Conservation (phyloP, 1,140 invertebrate genomes). For the Drosophila pachea region DNA sequence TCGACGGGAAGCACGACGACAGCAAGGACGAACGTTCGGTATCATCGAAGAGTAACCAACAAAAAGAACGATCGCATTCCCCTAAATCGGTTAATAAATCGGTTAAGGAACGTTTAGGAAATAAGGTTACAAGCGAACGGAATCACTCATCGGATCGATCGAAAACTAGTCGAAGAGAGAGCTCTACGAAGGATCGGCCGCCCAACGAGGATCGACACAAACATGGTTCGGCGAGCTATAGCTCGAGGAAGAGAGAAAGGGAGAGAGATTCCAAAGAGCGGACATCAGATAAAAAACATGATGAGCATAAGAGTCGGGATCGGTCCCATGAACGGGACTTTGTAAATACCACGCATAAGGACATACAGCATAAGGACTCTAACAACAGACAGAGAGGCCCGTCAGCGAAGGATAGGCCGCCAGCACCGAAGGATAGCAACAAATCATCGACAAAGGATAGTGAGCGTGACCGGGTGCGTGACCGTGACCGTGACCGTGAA, state of each 20-base stretch:
- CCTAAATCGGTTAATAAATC: constrained; percentile 81
- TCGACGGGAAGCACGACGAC: constrained; percentile 80
- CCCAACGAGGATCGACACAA: constrained; percentile 29
- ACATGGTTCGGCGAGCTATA: constrained; percentile 23
- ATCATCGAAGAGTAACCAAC: constrained; percentile 73
- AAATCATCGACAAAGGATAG: constrained; percentile 28
- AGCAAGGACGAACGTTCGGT: constrained; percentile 79
- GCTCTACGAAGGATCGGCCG: constrained; percentile 4
- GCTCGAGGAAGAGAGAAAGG: constrained; percentile 42
- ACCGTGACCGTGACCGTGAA: no score
- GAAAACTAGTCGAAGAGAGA: constrained; percentile 14
- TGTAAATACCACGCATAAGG: constrained; percentile 11
- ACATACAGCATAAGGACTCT: constrained; percentile 15
- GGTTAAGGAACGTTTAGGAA: constrained; percentile 85
- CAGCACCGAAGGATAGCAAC: constrained; percentile 19
- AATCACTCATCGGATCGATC: constrained; percentile 45
- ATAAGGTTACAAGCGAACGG: constrained; percentile 45
- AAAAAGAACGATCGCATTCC: constrained; percentile 75
- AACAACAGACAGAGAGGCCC: constrained; percentile 33
- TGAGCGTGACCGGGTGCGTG: no score
- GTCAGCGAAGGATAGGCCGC: constrained; percentile 36
- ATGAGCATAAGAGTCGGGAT: constrained; percentile 24
- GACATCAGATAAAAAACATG: constrained; percentile 26
- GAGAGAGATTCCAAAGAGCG: constrained; percentile 51
- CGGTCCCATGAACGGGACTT: constrained; percentile 27